Percentiles rank a stretch among this genome's conserved stretches.
Conservation (phyloP, 2,797 vertebrate genomes). For the Rhabdophis nuchalis region DNA sequence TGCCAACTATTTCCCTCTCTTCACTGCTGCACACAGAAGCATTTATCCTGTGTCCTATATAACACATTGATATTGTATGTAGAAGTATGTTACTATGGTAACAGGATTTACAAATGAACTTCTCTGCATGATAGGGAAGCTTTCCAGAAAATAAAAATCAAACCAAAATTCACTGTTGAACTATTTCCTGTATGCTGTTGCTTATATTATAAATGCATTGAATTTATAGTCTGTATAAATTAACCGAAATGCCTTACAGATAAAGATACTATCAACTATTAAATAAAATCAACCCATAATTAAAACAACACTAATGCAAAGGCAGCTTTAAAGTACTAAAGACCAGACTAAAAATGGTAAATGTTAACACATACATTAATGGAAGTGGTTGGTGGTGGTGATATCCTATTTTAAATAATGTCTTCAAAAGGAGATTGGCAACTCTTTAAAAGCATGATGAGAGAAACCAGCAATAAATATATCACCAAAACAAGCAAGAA, state of each 20-base stretch:
- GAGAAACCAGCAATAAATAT: neutral
- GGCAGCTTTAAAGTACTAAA: neutral
- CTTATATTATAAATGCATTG: neutral
- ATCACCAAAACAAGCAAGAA: neutral
- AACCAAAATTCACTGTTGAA: neutral
- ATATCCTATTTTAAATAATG: neutral
- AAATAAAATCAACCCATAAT: neutral
- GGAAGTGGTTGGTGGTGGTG: too few species aligned
- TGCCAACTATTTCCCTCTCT: neutral
- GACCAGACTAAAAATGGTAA: neutral
- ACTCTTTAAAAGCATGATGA: neutral
- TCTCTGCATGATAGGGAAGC: neutral
- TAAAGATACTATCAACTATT: neutral
- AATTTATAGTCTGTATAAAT: neutral
- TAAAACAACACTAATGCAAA: neutral
- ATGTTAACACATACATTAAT: neutral
- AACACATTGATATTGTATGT: neutral
- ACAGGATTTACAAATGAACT: neutral
- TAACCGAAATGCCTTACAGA: neutral
- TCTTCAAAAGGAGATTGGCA: neutral
- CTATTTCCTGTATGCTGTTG: too few species aligned
- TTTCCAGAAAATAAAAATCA: neutral
- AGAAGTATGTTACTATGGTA: neutral
- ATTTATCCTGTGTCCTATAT: neutral
- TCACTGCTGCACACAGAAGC: neutral